Evolutionary conservation across 2,113 vertebrate genomes (phyloP).

Genomic region (Carassius carassius): DNA sequence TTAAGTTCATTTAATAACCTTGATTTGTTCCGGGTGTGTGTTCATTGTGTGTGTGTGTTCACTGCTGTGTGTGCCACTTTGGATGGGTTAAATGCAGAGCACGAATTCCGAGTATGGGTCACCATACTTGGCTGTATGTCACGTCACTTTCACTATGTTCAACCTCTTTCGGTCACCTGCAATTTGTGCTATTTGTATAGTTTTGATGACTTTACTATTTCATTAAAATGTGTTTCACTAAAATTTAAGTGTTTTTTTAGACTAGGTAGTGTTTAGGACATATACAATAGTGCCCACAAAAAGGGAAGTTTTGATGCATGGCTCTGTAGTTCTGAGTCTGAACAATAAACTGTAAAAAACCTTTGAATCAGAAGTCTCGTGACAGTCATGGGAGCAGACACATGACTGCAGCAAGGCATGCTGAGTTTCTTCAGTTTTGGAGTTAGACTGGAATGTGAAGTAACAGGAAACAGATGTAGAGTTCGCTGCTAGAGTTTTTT

Average conservation of each 20-base stretch:
- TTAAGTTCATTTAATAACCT: neutral
- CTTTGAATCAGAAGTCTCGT: conserved; percentile 44
- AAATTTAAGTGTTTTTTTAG: neutral
- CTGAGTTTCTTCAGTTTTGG: conserved; percentile 54
- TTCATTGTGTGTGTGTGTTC: too few relatives aligned
- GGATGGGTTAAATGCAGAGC: too few relatives aligned
- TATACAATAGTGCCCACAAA: neutral
- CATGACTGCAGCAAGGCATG: conserved; percentile 59
- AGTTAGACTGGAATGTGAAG: neutral
- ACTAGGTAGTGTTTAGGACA: neutral
- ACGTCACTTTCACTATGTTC: neutral
- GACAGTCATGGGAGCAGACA: conserved; percentile 66
- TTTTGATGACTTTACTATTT: neutral
- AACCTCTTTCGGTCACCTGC: neutral
- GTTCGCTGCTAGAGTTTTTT: neutral
- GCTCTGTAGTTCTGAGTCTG: conserved; percentile 4
- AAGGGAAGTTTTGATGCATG: neutral
- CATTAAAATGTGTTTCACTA: neutral
- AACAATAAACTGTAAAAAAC: neutral
- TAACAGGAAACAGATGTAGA: conserved; percentile 66
- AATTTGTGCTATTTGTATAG: neutral
- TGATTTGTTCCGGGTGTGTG: neutral
- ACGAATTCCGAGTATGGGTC: too few relatives aligned
- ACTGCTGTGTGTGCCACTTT: too few relatives aligned
- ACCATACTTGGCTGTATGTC: too few relatives aligned